Conservation (phyloP, 2,888 invertebrate species). For the Nyleta sp. region DNA sequence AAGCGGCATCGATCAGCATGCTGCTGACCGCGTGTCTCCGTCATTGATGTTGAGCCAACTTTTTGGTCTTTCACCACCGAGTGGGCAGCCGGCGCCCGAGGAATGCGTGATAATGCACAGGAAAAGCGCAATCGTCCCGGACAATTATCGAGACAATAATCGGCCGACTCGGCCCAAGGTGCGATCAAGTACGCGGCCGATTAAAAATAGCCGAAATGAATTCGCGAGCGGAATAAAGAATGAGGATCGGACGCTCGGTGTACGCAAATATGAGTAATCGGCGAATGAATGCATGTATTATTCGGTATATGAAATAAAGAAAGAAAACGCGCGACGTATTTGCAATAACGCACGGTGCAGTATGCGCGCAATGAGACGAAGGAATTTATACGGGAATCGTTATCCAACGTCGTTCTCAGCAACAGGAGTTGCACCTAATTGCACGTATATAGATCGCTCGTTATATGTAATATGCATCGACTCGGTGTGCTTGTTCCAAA, state of each 20-base stretch:
- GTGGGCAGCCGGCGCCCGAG: neutral
- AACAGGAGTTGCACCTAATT: constrained; percentile 62
- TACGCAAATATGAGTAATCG: constrained; percentile 55
- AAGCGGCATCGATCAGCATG: constrained; percentile 64
- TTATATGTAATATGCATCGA: constrained; percentile 41
- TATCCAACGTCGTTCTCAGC: constrained; percentile 64
- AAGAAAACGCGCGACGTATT: constrained; percentile 66
- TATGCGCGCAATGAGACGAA: constrained; percentile 64
- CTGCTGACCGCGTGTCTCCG: constrained; percentile 50
- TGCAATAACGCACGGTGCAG: constrained; percentile 61
- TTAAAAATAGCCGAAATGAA: neutral
- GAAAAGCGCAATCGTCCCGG: constrained; percentile 31
- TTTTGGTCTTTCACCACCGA: constrained; percentile 51
- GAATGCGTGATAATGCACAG: constrained; percentile 27
- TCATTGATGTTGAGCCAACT: constrained; percentile 51
- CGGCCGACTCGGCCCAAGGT: neutral
- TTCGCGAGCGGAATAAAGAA: constrained; percentile 29
- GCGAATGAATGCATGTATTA: constrained; percentile 54
- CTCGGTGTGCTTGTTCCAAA: neutral
- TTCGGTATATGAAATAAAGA: constrained; percentile 59
- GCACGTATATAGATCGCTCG: constrained; percentile 51
- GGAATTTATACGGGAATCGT: constrained; percentile 68
- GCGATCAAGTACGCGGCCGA: neutral
- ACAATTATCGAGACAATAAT: constrained; percentile 16
- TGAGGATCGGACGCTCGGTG: constrained; percentile 15